Evolutionary conservation across 1,140 invertebrate genomes (phyloP).

Genomic region (Drosophila tropicalis): DNA sequence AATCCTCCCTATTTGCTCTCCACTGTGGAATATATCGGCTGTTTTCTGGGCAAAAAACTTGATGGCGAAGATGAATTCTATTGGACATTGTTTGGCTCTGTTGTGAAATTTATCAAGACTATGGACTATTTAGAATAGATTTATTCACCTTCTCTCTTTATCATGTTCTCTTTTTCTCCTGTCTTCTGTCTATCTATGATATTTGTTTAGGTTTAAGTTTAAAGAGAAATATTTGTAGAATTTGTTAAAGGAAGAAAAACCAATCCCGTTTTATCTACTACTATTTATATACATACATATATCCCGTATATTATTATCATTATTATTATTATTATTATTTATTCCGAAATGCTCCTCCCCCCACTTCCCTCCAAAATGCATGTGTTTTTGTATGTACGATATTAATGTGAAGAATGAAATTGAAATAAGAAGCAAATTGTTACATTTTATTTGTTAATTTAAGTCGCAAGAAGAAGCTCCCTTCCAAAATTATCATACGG

Average conservation of each 20-base stretch:
- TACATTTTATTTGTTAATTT: slow-evolving; percentile 6
- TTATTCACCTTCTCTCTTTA: background rate
- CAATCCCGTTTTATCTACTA: background rate
- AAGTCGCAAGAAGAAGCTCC: background rate
- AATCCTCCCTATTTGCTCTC: slow-evolving; percentile 98
- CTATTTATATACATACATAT: background rate
- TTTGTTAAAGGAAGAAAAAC: background rate
- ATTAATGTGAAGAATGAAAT: slow-evolving; percentile 8
- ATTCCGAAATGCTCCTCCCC: background rate
- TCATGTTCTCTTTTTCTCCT: background rate
- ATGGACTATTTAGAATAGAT: slow-evolving; percentile 86
- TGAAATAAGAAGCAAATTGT: background rate
- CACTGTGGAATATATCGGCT: slow-evolving; percentile 97
- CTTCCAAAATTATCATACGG: background rate
- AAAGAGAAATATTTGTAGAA: slow-evolving; percentile 3
- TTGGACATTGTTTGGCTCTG: slow-evolving; percentile 99
- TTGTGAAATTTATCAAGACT: slow-evolving; percentile 98
- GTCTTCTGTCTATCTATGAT: background rate
- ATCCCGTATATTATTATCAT: background rate
- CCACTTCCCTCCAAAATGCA: no score
- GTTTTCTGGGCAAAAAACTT: slow-evolving; percentile 93
- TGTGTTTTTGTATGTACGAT: slow-evolving; percentile 1
- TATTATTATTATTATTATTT: slow-evolving; percentile 4
- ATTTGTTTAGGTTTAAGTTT: slow-evolving; percentile 2
- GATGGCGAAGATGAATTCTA: slow-evolving; percentile 97